A percentile compares a stretch with the other conserved stretches of the same genome.
Conservation (phyloP, 2,797 vertebrate genomes). For the Oreochromis grahami region DNA sequence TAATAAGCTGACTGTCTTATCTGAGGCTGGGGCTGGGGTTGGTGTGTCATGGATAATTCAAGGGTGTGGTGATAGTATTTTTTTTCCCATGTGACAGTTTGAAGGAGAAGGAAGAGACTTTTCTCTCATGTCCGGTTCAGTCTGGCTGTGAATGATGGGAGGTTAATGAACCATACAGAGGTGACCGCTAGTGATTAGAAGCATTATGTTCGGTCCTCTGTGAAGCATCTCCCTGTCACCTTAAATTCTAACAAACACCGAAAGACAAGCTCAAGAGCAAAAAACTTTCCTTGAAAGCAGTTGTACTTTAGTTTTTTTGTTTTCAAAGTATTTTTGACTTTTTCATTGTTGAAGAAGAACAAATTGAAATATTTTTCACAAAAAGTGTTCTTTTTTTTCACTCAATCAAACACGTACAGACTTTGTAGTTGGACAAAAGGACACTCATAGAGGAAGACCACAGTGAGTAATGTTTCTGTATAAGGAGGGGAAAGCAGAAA, state of each 20-base stretch:
- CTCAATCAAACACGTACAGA: rapidly evolving
- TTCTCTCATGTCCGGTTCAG: background rate
- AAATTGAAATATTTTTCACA: background rate
- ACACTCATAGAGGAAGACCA: background rate
- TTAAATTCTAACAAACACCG: background rate
- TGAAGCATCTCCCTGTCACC: background rate
- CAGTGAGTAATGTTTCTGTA: background rate
- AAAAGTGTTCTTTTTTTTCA: background rate
- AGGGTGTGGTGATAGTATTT: background rate
- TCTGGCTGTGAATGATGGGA: constrained; percentile 21
- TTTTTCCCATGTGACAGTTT: constrained; percentile 4
- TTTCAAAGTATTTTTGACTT: background rate
- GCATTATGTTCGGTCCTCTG: constrained; percentile 11
- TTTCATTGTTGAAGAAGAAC: background rate
- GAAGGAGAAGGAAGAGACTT: background rate
- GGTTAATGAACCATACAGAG: constrained; percentile 38
- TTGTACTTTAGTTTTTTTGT: background rate
- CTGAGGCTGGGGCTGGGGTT: background rate
- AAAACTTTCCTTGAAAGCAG: background rate
- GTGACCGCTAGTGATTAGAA: constrained; percentile 22
- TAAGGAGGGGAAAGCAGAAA: background rate
- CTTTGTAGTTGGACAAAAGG: background rate
- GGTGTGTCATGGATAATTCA: background rate
- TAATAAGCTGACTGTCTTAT: constrained; percentile 9
- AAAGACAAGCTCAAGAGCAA: background rate